Conservation (phyloP, 2,797 vertebrate genomes). For the Leontopithecus rosalia region DNA sequence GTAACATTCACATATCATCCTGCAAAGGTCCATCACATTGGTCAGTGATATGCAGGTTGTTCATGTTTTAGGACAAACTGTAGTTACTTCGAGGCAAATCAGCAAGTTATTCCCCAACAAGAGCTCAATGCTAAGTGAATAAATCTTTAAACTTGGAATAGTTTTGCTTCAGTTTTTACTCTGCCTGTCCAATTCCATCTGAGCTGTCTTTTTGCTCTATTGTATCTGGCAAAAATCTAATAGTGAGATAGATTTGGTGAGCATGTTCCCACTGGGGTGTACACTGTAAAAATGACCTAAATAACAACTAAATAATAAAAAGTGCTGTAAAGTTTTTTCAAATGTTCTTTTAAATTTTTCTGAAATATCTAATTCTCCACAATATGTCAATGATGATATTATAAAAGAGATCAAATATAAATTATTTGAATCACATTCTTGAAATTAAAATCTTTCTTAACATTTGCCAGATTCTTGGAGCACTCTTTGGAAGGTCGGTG, state of each 20-base stretch:
- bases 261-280: background rate
- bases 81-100: background rate
- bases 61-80: background rate
- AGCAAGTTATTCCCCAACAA: background rate
- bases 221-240: constrained; percentile 11
- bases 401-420: background rate
- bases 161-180: constrained; percentile 2
- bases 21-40: background rate
- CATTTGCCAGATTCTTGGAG: constrained; percentile 50
- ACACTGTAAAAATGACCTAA: background rate
- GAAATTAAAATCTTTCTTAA: constrained; percentile 49
- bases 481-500: background rate
- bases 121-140: background rate
- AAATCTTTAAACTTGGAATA: background rate
- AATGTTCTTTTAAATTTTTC: constrained; percentile 18
- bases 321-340: background rate
- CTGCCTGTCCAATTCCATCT: background rate
- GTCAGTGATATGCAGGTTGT: background rate
- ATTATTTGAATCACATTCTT: constrained; percentile 26
- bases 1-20: background rate
- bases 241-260: background rate
- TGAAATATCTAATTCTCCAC: background rate
- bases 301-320: constrained; percentile 5
- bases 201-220: background rate
- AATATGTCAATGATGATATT: constrained; percentile 43